phyloP scores from a whole-genome alignment of 2,113 vertebrate genomes.

The Heterotis niloticus region DNA sequence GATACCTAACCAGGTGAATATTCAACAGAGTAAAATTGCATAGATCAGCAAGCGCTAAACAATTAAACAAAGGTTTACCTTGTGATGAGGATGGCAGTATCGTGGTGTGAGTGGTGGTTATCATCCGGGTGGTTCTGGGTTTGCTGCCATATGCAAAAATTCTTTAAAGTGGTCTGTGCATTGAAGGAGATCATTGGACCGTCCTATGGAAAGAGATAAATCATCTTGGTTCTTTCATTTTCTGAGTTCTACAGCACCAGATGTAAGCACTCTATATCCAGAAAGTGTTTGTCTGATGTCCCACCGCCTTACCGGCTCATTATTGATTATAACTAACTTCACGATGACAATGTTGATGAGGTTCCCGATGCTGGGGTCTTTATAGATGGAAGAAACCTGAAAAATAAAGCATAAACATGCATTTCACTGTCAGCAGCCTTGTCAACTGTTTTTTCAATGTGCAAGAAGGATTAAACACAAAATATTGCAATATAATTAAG shows the following conservation, averaged over 20 bases:
- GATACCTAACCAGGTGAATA: too few species aligned
- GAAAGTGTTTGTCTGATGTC: conserved; percentile 34
- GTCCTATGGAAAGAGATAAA: conserved; percentile 64
- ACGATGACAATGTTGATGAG: conserved; percentile 97
- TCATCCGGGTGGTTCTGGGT: conserved; percentile 81
- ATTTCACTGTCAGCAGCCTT: neutral
- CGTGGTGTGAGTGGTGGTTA: conserved; percentile 80
- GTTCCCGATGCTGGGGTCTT: conserved; percentile 97
- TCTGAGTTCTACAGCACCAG: neutral
- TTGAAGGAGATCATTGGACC: conserved; percentile 90
- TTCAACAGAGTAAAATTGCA: too few species aligned
- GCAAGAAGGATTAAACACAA: neutral
- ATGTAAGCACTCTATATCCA: conserved; percentile 30
- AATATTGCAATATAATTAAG: neutral
- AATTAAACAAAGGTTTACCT: conserved; percentile 62
- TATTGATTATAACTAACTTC: conserved; percentile 91
- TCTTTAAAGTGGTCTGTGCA: conserved; percentile 94
- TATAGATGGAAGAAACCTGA: conserved; percentile 98
- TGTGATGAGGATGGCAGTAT: conserved; percentile 93
- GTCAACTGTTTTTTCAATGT: neutral
- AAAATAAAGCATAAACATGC: conserved; percentile 37
- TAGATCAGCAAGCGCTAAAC: too few species aligned
- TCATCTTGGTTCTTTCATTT: neutral
- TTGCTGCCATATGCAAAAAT: conserved; percentile 97
- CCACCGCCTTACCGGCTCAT: conserved; percentile 78